A percentile compares a stretch with the other conserved stretches of the same genome.
Conservation (phyloP, 2,888 invertebrate species). For the Listrodromus nycthemerus region DNA sequence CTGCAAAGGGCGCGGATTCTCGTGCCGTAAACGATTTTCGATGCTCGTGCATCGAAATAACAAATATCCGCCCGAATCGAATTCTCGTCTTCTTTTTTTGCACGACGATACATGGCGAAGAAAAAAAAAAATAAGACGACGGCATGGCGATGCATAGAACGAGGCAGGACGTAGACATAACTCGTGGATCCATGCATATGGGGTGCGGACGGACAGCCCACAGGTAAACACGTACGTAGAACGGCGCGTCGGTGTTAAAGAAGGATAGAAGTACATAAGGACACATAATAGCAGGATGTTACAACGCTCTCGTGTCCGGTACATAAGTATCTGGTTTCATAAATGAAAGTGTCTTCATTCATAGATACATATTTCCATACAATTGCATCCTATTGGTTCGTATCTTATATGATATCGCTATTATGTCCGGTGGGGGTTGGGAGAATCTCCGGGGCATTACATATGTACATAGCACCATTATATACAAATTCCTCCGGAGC, state of each 20-base stretch:
- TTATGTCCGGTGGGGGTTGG: constrained; percentile 73
- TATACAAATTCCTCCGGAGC: constrained; percentile 82
- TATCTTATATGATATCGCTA: constrained; percentile 81
- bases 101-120: background rate
- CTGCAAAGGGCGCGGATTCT: too few species aligned
- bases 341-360: constrained; percentile 84
- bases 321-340: constrained; percentile 83
- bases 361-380: constrained; percentile 84
- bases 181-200: background rate
- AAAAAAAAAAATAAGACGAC: background rate
- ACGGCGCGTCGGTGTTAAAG: constrained; percentile 2
- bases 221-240: background rate
- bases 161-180: background rate
- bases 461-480: constrained; percentile 83
- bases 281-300: constrained; percentile 83
- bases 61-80: background rate
- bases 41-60: too few species aligned
- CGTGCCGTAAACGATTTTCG: background rate
- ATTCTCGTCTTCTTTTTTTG: background rate
- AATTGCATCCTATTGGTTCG: constrained; percentile 82
- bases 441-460: constrained; percentile 72
- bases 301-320: constrained; percentile 83
- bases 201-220: constrained; percentile 3
- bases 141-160: background rate
- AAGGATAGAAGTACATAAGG: constrained; percentile 75